Evolutionary conservation across 2,888 invertebrate species (phyloP), one percentile per base, ranked within the genome.

Genomic region (Heliothis peltigera): DNA sequence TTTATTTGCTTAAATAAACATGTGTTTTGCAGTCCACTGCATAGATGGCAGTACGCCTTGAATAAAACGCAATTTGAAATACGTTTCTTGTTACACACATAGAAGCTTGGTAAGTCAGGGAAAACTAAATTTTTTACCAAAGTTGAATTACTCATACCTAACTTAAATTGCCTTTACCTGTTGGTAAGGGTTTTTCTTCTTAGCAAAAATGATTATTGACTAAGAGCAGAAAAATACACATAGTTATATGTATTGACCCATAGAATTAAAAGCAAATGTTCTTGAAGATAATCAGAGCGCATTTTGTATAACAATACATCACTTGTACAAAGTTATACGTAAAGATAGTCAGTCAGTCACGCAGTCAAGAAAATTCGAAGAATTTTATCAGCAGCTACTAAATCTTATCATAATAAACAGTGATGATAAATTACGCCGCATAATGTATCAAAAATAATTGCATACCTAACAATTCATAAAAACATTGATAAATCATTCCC

Each of bases 401-500:
- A 28, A 71, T 52, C 58, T 77, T 65, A 77, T 72, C 72, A 53
- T 19, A 73, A 66, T 66, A 66, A 53, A 77, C 59, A 73, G 47
- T 59, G 19, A 25, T 25, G 53, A 77, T 77, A 43, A 44, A 1
- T 44, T 44, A 59, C 48, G 15, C 19, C 51, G 46, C 28, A 57
- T 42, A 43, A 4, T 65, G 7, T 35, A 47, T 25, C 18, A 59
- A 60, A 53, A 59, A 57, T 47, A 42, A 15, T 58, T 64, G 63
- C 64, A 77, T 42, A 43, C 22, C 39, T 53, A 48, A 35, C 44
- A 44, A 62, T 56, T 53, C 19, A 46, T 53, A 49, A 43, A 46
- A 56, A 70, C 18, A 54, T 35, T 54, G 39, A 64, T 64, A 55
- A 39, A 39, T 25, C 42, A 43, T 22, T 46, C 19, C 43, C 43